These are phyloP conservation scores for Diprion similis DNA, from an alignment of 1,140 invertebrate species.

Conservation along the genomic window DNA sequence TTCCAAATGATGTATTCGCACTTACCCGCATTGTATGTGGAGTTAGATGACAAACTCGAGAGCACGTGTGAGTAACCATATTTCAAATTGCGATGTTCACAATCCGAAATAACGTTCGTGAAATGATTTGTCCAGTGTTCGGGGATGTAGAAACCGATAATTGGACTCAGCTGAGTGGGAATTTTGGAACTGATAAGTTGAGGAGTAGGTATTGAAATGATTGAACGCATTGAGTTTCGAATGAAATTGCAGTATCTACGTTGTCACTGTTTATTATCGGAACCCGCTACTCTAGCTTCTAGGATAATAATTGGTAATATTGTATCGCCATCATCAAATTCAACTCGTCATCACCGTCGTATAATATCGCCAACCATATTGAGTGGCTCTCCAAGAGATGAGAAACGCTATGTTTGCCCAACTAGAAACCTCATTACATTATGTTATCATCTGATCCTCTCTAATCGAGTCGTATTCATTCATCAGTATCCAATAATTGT, in stretches of 20 bases:
- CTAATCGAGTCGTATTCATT: too few relatives aligned
- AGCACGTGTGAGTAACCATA: too few relatives aligned
- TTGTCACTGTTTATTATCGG: conserved; percentile 51
- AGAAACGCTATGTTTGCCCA: neutral
- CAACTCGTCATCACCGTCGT: conserved; percentile 29
- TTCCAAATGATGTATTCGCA: too few relatives aligned
- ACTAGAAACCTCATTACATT: neutral
- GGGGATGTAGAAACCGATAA: too few relatives aligned
- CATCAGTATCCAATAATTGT: neutral
- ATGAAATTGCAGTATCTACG: conserved; percentile 46
- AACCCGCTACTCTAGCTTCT: conserved; percentile 48
- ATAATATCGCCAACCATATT: conserved; percentile 11
- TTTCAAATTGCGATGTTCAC: too few relatives aligned
- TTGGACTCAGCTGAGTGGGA: too few relatives aligned
- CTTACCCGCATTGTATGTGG: too few relatives aligned
- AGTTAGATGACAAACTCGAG: too few relatives aligned
- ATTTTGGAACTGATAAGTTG: neutral
- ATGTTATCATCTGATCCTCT: too few relatives aligned
- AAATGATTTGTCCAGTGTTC: too few relatives aligned
- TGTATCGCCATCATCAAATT: conserved; percentile 45
- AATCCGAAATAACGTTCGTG: too few relatives aligned
- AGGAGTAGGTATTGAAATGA: conserved; percentile 1
- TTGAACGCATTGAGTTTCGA: conserved; percentile 26
- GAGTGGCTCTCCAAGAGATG: neutral
- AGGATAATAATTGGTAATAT: conserved; percentile 52